Base-by-base conservation (phyloP, 2,797 vertebrate species). In the Corythornis leucogaster region DNA sequence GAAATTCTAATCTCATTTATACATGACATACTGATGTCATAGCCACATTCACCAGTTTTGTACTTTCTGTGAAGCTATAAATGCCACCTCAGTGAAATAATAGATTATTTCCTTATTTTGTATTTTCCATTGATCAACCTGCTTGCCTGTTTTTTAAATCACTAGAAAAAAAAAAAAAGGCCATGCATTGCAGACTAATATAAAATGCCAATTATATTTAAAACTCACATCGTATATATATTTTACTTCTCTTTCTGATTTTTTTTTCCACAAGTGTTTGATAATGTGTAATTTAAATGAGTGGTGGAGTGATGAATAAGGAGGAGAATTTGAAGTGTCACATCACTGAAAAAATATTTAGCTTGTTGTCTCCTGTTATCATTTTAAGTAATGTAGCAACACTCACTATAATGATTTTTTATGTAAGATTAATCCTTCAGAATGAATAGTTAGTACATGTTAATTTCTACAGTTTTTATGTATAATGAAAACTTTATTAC, bases 341-440 rank as follows among this genome's bases (percentile, higher is more conserved):
- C 24, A 93, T 86, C 93, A 95, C 46, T 64, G 84, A 94, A 90
- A 88, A 93, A 91, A 94, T 84, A 95, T 80, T 94, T 81, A 96
- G 58, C 54, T 64, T 90, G 90, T 83, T 87, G 61, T 89, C 84
- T 96, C 64, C 73, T 94, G 43, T 91, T 91, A 82, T 94, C 73
- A 85, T 92, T 93, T 94, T 73, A 94, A 94, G 85, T 94, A 89
- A 92, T 30, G 33, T 75, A 87, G 58, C 67, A 94, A 94, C 95
- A 70, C 78, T 55, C 57, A 78, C 38, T 81, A 76, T 87, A 87
- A 77, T 95, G 42, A 89, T 84, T 93, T 67, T 81, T 93, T 14
- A 93, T 74, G 75, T 74, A 75, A 91, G 73, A 83, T 66, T 94
- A 94, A 94, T 91, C 31, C 54, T 91, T 46, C 69, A 84, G 57